These are phyloP conservation scores for Drosophila mercatorum DNA, from an alignment of 2,888 invertebrate species.

Conservation along the genomic window DNA sequence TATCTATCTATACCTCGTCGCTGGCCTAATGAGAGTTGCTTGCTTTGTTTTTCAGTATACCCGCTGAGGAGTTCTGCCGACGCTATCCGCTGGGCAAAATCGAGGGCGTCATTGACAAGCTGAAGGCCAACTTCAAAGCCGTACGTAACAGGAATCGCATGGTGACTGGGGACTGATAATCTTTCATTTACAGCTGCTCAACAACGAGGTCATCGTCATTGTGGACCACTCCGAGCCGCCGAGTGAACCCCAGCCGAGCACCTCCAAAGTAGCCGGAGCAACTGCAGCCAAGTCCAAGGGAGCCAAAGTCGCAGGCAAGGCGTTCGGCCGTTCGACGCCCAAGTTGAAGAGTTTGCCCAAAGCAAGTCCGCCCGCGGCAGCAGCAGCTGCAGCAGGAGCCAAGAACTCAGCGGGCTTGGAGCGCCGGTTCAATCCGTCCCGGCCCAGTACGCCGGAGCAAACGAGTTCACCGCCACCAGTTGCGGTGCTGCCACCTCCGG, in stretches of 20 bases:
- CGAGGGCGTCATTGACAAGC: constrained; percentile 34
- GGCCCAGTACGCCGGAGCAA: neutral
- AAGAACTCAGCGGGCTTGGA: neutral
- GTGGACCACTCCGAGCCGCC: neutral
- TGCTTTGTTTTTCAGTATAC: constrained; percentile 16
- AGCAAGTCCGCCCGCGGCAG: neutral
- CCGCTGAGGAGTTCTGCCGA: constrained; percentile 3
- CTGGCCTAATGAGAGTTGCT: neutral
- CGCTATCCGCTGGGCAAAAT: constrained; percentile 33
- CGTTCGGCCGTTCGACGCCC: neutral
- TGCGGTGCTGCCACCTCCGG: too few species aligned
- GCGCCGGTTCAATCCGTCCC: constrained; percentile 8
- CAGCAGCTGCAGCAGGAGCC: too few species aligned
- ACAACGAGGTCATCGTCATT: constrained; percentile 22
- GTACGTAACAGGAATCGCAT: constrained; percentile 24
- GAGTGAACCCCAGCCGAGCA: neutral
- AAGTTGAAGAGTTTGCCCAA: neutral
- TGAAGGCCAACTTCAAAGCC: constrained; percentile 24
- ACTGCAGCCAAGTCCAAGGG: neutral
- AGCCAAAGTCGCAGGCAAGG: neutral
- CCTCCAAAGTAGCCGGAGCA: neutral
- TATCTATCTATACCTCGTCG: neutral
- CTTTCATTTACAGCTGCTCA: constrained; percentile 21
- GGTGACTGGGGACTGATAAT: neutral
- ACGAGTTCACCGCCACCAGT: neutral